Evolutionary conservation across 2,113 vertebrate genomes (phyloP).

Genomic region (Bostrychus sinensis): DNA sequence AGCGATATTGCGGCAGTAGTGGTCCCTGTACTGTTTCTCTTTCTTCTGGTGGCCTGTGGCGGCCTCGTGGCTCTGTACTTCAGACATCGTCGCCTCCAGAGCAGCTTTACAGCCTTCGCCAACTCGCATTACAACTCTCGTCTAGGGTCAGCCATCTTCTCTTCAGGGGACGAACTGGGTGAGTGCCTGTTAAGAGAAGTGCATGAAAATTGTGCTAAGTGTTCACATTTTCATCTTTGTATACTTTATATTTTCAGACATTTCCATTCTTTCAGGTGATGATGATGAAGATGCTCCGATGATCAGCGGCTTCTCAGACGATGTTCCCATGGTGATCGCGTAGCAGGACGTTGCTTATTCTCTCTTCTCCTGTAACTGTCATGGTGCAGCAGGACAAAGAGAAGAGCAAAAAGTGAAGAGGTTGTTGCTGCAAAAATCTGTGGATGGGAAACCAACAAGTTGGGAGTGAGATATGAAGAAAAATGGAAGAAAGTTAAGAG

Average conservation of each 20-base stretch:
- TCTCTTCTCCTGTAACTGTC: not conserved
- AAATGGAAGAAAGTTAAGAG: slow-evolving; percentile 52
- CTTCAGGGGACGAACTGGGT: slow-evolving; percentile 95
- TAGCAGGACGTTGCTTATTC: slow-evolving; percentile 72
- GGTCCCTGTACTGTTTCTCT: slow-evolving; percentile 92
- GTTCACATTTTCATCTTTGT: not conserved
- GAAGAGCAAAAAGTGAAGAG: not conserved
- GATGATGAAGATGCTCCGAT: slow-evolving; percentile 96
- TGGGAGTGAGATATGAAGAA: slow-evolving; percentile 54
- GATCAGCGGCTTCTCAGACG: slow-evolving; percentile 98
- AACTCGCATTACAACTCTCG: slow-evolving; percentile 99
- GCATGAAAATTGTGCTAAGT: too few species aligned
- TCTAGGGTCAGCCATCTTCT: slow-evolving; percentile 95
- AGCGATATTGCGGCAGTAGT: slow-evolving; percentile 89
- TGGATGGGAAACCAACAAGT: slow-evolving; percentile 21
- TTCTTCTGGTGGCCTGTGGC: slow-evolving; percentile 85
- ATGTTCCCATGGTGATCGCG: slow-evolving; percentile 98
- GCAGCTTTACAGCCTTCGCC: slow-evolving; percentile 93
- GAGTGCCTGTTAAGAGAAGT: slow-evolving; percentile 25
- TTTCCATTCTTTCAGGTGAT: slow-evolving; percentile 80
- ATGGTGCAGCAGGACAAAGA: slow-evolving; percentile 5
- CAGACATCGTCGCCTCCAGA: slow-evolving; percentile 91
- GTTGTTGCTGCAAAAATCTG: not conserved
- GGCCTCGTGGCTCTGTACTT: slow-evolving; percentile 88
- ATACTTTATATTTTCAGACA: not conserved